Evolutionary conservation across 2,888 invertebrate species (phyloP).

Genomic region (Homarus gammarus): DNA sequence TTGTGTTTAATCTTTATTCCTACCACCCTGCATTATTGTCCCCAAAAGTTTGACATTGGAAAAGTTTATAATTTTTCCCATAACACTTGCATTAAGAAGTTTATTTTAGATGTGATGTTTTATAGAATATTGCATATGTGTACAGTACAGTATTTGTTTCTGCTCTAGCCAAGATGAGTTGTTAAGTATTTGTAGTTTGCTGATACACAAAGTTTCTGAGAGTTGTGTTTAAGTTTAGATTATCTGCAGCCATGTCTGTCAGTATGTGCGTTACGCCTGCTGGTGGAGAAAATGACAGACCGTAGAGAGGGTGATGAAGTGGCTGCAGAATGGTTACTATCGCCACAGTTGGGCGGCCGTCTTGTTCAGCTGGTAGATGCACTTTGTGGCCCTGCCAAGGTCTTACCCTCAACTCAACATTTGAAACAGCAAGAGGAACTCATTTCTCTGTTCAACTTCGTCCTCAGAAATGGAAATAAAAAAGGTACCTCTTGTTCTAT

Average conservation of each 20-base stretch:
- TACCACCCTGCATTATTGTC: no score
- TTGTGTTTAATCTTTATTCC: no score
- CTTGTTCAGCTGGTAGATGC: constrained; percentile 44
- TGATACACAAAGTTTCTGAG: no score
- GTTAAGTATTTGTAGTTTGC: no score
- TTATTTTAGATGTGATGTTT: no score
- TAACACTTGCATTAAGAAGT: no score
- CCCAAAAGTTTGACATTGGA: no score
- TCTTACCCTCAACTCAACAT: background rate
- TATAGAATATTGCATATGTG: no score
- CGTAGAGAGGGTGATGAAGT: constrained; percentile 33
- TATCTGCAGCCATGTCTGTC: constrained; percentile 32
- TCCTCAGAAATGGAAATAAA: constrained; percentile 54
- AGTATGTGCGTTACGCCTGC: constrained; percentile 11
- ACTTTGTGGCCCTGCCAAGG: constrained; percentile 39
- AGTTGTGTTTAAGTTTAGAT: no score
- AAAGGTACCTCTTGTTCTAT: constrained; percentile 58
- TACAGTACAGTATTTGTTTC: no score
- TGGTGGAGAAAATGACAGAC: constrained; percentile 57
- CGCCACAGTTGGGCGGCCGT: constrained; percentile 48
- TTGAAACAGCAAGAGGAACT: constrained; percentile 42
- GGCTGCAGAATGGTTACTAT: constrained; percentile 58
- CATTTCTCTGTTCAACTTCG: constrained; percentile 55
- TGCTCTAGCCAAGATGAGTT: no score
- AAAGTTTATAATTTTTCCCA: no score